phyloP scores from a whole-genome alignment of 1,140 invertebrate genomes.

The Panagrolaimus sp. region DNA sequence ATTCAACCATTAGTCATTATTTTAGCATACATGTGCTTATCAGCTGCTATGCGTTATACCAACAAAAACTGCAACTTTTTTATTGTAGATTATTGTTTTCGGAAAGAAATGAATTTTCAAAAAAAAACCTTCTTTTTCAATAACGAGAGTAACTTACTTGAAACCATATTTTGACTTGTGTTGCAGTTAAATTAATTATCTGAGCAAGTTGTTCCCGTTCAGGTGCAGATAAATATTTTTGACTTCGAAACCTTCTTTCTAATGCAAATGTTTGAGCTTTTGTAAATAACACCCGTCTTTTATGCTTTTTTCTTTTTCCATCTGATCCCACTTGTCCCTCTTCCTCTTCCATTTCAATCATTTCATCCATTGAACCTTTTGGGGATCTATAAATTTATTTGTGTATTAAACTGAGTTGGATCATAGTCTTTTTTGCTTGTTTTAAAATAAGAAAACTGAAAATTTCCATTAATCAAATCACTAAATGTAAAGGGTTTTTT shows the following conservation, averaged over 20 bases:
- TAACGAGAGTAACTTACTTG: conserved; percentile 60
- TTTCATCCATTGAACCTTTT: not conserved
- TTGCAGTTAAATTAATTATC: conserved; percentile 84
- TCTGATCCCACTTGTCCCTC: conserved; percentile 14
- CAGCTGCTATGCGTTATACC: too few species aligned
- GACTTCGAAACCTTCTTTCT: conserved; percentile 84
- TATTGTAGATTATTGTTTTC: too few species aligned
- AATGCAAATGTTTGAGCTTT: conserved; percentile 93
- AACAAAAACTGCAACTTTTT: too few species aligned
- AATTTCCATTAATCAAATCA: too few species aligned
- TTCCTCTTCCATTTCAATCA: not conserved
- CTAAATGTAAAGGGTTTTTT: too few species aligned
- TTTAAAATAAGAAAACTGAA: too few species aligned
- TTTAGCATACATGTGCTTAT: too few species aligned
- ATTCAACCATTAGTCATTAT: too few species aligned
- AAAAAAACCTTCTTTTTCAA: too few species aligned
- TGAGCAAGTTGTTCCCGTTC: conserved; percentile 89
- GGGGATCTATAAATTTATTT: not conserved
- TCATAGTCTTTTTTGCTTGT: too few species aligned
- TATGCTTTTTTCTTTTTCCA: conserved; percentile 63
- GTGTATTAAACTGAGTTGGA: too few species aligned
- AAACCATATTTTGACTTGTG: conserved; percentile 69
- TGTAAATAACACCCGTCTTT: conserved; percentile 88
- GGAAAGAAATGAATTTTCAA: too few species aligned
- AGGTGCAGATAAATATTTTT: conserved; percentile 85